Percentiles rank a stretch among this genome's conserved stretches.
phyloP scores from a whole-genome alignment of 2,888 invertebrate species.

The Dermolepida albohirtum region DNA sequence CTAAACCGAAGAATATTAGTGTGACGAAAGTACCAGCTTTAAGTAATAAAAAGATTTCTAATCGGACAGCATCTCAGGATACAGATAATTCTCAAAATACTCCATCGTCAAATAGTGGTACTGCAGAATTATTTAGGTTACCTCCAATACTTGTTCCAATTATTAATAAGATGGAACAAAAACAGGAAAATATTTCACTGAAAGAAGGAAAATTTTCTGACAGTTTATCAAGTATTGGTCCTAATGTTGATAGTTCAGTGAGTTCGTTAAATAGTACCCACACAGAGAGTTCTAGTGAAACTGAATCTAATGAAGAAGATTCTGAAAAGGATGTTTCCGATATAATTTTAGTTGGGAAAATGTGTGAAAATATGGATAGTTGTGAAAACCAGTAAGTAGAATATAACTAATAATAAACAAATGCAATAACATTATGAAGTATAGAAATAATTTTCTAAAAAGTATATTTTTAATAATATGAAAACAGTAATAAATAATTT shows the following conservation, averaged over 20 bases:
- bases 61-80: conserved; percentile 67
- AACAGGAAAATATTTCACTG: conserved; percentile 49
- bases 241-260: conserved; percentile 73
- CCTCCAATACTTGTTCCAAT: conserved; percentile 80
- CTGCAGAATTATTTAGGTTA: conserved; percentile 70
- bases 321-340: conserved; percentile 40
- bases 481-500: no score
- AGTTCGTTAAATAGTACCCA: conserved; percentile 59
- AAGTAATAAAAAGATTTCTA: conserved; percentile 67
- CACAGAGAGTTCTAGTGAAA: conserved; percentile 58
- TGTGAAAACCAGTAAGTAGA: conserved; percentile 10
- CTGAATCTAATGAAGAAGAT: conserved; percentile 65
- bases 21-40: conserved; percentile 61
- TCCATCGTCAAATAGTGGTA: conserved; percentile 66
- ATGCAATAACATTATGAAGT: no score
- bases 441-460: no score
- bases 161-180: conserved; percentile 72
- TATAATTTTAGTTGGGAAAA: not conserved
- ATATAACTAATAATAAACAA: no score
- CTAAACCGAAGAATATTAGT: conserved; percentile 40
- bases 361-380: not conserved
- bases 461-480: no score
- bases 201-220: conserved; percentile 64
- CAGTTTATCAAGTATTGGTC: conserved; percentile 78
- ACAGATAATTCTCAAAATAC: conserved; percentile 73